Evolutionary conservation across 1,140 invertebrate species (phyloP), one percentile per base, ranked within the genome.

Genomic region (Octopus bimaculoides): DNA sequence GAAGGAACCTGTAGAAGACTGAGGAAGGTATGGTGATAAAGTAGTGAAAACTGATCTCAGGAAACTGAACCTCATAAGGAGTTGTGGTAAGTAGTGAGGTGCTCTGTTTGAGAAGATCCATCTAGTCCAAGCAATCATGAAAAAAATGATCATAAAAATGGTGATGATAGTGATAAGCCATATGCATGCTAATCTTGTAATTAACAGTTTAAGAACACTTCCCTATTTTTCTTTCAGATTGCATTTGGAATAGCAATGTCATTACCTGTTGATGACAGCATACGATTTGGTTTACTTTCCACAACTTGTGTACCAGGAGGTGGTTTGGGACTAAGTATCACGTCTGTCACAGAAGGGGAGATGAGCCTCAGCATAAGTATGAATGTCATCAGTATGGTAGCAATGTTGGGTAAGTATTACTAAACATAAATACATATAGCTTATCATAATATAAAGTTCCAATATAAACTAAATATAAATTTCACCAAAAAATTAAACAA

Each of bases 271-370:
- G 79, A 87, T 61, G 84, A 85, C 77, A 84, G 88, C 78, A 83
- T 87, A 10, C 80, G 83, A 52, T 86, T 88, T 80, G 87, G 88
- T n/a, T 83, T 89, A 71, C 82, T 89, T 54, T 87, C 85, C 81
- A 84, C 87, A 78, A 84, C 88, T 4, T 88, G 87, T 81, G 86
- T 89, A 17, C 88, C 88, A 6, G 88, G 88, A 14, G 88, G 88
- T 4, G 88, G 88, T 14, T 77, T 89, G 52, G 86, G 88, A 14
- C 87, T 88, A 83, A 83, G 88, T 26, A 85, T 85, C 41, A 84
- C 87, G 74, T 83, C 87, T 81, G 86, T 88, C 73, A 84, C 84
- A n/a, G 82, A 87, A 52, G 85, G 84, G 53, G 86, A 88, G 82
- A 83, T 84, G 78, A 83, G 85, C 61, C 86, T 89, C 81, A 88